Base-by-base conservation (phyloP, 1,140 invertebrate genomes). In the Drosophila pseudoananassae region DNA sequence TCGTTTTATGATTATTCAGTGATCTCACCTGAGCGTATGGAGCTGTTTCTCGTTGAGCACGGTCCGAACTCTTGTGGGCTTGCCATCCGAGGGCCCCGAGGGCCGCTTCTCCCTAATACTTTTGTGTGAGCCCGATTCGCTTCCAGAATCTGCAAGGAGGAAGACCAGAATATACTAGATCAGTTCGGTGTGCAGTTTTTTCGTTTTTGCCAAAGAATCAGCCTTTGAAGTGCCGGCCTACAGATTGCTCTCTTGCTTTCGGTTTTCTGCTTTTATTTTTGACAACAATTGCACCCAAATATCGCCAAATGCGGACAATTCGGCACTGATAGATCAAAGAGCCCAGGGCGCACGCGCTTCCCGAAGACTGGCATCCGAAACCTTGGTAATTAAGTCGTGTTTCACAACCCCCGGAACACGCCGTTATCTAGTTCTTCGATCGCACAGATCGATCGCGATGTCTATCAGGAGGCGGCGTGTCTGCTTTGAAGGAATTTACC, bases 21-120 rank as follows among this genome's bases (percentile, higher is more conserved):
- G 15, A 2, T 43, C 79, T 81, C 80, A 94, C 91, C 97, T 94
- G 70, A 99, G 93, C 1, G 98, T 99, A 93, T 99, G 98, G 73
- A 99, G 93, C 91, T 99, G 99, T 92, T 99, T 99, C 92, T 99
- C 99, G 92, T 99, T 99, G 4, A 99, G 94, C 1, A 99, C 99
- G 1, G 98, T 99, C 55, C 99, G 94, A 4, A 99, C 98, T 77
- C 99, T 93, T 3, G 99, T 99, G 0, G 98, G 98, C 92, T 99
- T 99, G n/a, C 97, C 97, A 92, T 98, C 97, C 31, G 95, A 94
- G 31, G 92, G 94, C 92, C 88, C 94, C 84, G 93, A 94, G 89
- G 80, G 94, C 85, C 93, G 92, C 82, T 93, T 93, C 43, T 93
- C 93, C 33, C 95, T 94, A 65, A 94, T 94, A 75, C 95, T 95